Evolutionary conservation across 2,113 vertebrate species (phyloP), one percentile per base, ranked within the genome.

Genomic region (Nibea albiflora): DNA sequence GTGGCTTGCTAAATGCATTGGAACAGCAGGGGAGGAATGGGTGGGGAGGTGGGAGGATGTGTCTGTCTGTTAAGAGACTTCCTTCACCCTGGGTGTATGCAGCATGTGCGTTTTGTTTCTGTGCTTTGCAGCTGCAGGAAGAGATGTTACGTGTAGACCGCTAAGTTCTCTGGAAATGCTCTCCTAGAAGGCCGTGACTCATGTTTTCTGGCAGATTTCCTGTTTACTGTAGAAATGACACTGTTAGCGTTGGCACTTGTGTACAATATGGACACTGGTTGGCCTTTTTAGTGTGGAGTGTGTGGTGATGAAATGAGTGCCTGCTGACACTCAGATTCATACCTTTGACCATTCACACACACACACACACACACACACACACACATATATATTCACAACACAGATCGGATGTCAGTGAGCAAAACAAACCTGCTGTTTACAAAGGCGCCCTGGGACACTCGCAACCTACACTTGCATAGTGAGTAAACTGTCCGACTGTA

Each of bases 1-100:
- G 91, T 94, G 92, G 89, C 92, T 78, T n/a, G 58, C 78, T 91
- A 80, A 93, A 90, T 87, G 81, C 71, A 76, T 81, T 50, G 71
- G 9, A 72, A 60, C 89, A 78, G 85, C 79, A 65, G 75, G 83
- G 65, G 69, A 35, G 56, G 76, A 53, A 49, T 22, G 77, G 70
- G 72, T 73, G 77, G 71, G 66, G 78, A 46, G 50, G 20, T 28
- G 7, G 67, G 83, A 78, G 89, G 87, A 87, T 83, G 76, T 76
- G 62, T 52, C 69, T 82, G 73, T 84, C 84, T 75, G 73, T 83
- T 88, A 17, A 47, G 73, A 81, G 57, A 67, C 69, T 53, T 84
- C 82, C 82, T 42, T 78, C 71, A 85, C 79, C 50, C 63, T 49
- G 54, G 28, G 77, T 76, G 64, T 68, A 42, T 85, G 85, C 66